Evolutionary conservation across 2,888 invertebrate species (phyloP).

Genomic region (Pachliopta kotzebuea): DNA sequence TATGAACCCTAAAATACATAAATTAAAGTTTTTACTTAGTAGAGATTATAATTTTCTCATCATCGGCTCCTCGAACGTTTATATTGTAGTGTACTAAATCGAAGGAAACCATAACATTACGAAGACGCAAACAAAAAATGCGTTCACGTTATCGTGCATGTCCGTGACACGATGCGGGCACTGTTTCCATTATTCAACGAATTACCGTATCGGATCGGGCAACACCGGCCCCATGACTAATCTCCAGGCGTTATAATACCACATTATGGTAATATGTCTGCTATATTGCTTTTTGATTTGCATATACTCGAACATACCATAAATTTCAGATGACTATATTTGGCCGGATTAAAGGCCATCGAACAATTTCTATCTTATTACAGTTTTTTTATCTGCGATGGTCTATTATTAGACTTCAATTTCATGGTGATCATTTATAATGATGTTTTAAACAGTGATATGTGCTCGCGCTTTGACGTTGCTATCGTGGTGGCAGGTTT

Average conservation of each 20-base stretch:
- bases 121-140: constrained; percentile 40
- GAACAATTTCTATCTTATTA: no score
- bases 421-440: no score
- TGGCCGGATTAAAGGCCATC: no score
- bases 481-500: no score
- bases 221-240: constrained; percentile 15
- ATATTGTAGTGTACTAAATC: constrained; percentile 27
- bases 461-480: no score
- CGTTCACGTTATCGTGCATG: constrained; percentile 53
- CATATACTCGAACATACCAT: neutral
- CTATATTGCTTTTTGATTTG: constrained; percentile 2
- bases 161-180: constrained; percentile 56
- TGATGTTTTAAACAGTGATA: no score
- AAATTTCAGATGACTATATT: neutral
- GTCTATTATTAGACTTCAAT: no score
- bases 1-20: no score
- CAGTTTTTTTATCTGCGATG: no score
- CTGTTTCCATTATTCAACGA: constrained; percentile 48
- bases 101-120: constrained; percentile 28
- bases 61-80: neutral
- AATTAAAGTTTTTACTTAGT: no score
- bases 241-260: neutral
- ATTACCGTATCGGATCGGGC: constrained; percentile 14
- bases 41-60: no score
- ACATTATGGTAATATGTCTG: constrained; percentile 6